Evolutionary conservation across 1,140 invertebrate species (phyloP).

Genomic region (Drosophila prosaltans): DNA sequence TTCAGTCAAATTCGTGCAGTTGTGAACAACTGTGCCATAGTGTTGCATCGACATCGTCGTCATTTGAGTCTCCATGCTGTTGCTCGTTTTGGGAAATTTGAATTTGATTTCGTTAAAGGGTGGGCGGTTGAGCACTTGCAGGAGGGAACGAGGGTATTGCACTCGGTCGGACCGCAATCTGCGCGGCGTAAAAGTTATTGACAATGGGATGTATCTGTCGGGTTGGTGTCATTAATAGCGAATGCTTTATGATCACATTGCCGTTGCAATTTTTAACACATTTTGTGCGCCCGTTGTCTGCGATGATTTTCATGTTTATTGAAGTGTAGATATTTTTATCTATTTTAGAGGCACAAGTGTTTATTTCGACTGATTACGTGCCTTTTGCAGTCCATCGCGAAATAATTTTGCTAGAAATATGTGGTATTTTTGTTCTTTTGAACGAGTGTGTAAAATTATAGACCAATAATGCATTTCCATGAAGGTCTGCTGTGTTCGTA

Average conservation of each 20-base stretch:
- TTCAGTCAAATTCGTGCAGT: too few species aligned
- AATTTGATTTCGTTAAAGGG: slow-evolving; percentile 74
- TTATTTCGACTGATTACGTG: slow-evolving; percentile 79
- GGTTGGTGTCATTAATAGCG: slow-evolving; percentile 81
- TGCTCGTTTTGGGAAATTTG: slow-evolving; percentile 74
- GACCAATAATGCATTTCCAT: slow-evolving; percentile 47
- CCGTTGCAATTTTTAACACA: slow-evolving; percentile 81
- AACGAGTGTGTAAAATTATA: slow-evolving; percentile 66
- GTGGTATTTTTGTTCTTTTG: slow-evolving; percentile 37
- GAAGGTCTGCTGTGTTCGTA: slow-evolving; percentile 37
- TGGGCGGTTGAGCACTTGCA: not conserved
- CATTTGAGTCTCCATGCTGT: slow-evolving; percentile 52
- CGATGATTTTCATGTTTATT: slow-evolving; percentile 82
- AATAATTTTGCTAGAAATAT: slow-evolving; percentile 54
- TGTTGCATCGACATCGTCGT: slow-evolving; percentile 54
- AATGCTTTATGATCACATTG: slow-evolving; percentile 83
- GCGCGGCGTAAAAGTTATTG: slow-evolving; percentile 79
- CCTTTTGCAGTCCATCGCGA: slow-evolving; percentile 30
- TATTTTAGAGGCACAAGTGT: slow-evolving; percentile 80
- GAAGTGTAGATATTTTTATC: slow-evolving; percentile 82
- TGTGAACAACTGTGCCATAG: slow-evolving; percentile 17
- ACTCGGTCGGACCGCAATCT: slow-evolving; percentile 57
- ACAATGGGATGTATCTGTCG: slow-evolving; percentile 83
- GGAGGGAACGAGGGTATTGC: not conserved
- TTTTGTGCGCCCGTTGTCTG: slow-evolving; percentile 52